These are phyloP conservation scores for Netelia melanura DNA, from an alignment of 2,888 invertebrate genomes.

Conservation along the genomic window DNA sequence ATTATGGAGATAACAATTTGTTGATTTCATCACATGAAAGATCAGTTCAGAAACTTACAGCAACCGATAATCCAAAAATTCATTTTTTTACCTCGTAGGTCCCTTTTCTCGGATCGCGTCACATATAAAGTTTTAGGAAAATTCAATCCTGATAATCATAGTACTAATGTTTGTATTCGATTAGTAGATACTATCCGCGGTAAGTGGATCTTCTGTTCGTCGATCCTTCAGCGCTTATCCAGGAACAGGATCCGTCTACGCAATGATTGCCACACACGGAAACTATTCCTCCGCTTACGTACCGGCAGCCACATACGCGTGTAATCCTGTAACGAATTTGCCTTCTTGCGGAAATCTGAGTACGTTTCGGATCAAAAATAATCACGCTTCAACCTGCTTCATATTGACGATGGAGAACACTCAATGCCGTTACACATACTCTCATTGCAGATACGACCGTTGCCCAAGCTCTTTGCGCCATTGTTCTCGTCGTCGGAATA, in stretches of 20 bases:
- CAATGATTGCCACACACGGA: conserved; percentile 85
- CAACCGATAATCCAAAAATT: too few relatives aligned
- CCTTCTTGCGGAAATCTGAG: conserved; percentile 86
- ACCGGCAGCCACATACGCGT: conserved; percentile 89
- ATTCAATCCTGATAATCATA: conserved; percentile 25
- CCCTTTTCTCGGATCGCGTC: too few relatives aligned
- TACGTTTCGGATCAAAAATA: conserved; percentile 79
- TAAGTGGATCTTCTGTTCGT: conserved; percentile 80
- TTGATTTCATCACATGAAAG: too few relatives aligned
- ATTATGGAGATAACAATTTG: too few relatives aligned
- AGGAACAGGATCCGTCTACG: conserved; percentile 88
- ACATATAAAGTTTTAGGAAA: too few relatives aligned
- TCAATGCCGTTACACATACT: not conserved
- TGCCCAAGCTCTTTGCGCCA: conserved; percentile 83
- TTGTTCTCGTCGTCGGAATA: conserved; percentile 87
- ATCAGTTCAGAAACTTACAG: too few relatives aligned
- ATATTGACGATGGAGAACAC: not conserved
- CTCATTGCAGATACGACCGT: conserved; percentile 75
- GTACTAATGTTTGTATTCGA: conserved; percentile 32
- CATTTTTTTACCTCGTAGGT: too few relatives aligned
- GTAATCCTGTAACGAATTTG: conserved; percentile 85
- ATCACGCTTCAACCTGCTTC: not conserved
- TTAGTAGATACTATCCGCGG: conserved; percentile 78
- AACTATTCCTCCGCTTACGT: conserved; percentile 88
- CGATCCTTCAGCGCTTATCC: conserved; percentile 87